Base-by-base conservation (phyloP, 2,888 invertebrate genomes). In the Cheilosia soror region DNA sequence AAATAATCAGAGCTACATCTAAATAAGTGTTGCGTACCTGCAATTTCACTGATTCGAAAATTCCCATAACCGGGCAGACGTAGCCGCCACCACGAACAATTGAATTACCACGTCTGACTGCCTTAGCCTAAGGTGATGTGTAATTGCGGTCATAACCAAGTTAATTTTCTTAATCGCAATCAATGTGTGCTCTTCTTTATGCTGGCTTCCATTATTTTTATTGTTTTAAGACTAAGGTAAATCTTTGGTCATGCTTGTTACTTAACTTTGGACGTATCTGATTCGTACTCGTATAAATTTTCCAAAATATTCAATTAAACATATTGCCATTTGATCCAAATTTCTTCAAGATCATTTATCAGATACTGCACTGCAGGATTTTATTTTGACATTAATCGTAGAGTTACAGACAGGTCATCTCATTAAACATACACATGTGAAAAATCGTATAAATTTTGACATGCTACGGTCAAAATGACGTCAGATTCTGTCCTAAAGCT, bases 81-180 rank as follows among this genome's bases (percentile, higher is more conserved):
- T 37, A 33, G 42, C 65, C 2, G 33, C 6, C 11, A 25, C 53
- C 9, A n/a, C 69, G 40, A 66, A 68, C 72, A 76, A 85, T 85
- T 76, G 65, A 85, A 71, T 80, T 71, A 75, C 60, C 66, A 33
- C 60, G 78, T 68, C 63, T 63, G 51, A 20, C 66, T 71, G 62
- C 7, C 37, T 47, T 25, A 42, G 62, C 7, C 37, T 47, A 29
- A 42, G 40, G 33, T 79, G 71, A 62, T 85, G 66, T 80, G 76
- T 72, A 80, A 80, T 76, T 85, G 80, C 57, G 80, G 76, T 76
- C 76, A 76, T 65, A 85, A 68, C 71, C 51, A 66, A 75, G 85
- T 76, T 66, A 62, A 72, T 80, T 85, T 80, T 66, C 80, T 62
- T 71, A 84, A 80, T 84, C 75, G 53, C 69, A 65, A 79, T 75